Evolutionary conservation across 2,888 invertebrate species (phyloP).

Genomic region (Catocala fraxini): DNA sequence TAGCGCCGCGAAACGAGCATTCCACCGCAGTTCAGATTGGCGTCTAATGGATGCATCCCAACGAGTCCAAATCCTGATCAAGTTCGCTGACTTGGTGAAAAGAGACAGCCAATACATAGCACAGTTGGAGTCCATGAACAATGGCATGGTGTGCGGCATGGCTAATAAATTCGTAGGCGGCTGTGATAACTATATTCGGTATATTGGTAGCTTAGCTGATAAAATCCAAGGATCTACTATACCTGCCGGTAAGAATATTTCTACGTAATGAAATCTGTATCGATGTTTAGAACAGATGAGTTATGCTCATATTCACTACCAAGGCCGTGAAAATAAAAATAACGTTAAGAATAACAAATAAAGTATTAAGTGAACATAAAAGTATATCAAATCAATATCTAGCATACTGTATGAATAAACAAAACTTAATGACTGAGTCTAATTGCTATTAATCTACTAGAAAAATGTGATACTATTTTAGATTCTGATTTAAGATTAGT

Average conservation of each 20-base stretch:
- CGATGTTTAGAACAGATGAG: no score
- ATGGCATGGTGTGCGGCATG: constrained; percentile 93
- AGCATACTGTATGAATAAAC: no score
- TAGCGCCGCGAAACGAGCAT: constrained; percentile 89
- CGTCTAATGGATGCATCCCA: constrained; percentile 93
- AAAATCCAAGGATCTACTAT: constrained; percentile 93
- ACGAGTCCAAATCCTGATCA: constrained; percentile 91
- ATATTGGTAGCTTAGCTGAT: constrained; percentile 96
- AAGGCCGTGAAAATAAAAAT: no score
- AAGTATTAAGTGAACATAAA: no score
- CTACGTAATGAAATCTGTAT: no score
- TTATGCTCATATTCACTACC: no score
- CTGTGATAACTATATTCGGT: constrained; percentile 88
- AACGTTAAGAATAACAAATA: no score
- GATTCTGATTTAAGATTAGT: no score
- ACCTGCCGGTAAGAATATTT: constrained; percentile 75
- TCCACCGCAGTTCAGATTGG: constrained; percentile 91
- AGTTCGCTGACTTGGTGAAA: constrained; percentile 91
- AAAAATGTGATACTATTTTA: no score
- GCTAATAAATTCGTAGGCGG: constrained; percentile 86
- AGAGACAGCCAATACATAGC: constrained; percentile 94
- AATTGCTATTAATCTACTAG: no score
- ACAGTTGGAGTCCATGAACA: constrained; percentile 96
- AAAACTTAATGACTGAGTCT: no score
- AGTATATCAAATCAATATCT: no score